Evolutionary conservation across 2,113 vertebrate genomes (phyloP).

Genomic region (Sarotherodon lohbergeri): DNA sequence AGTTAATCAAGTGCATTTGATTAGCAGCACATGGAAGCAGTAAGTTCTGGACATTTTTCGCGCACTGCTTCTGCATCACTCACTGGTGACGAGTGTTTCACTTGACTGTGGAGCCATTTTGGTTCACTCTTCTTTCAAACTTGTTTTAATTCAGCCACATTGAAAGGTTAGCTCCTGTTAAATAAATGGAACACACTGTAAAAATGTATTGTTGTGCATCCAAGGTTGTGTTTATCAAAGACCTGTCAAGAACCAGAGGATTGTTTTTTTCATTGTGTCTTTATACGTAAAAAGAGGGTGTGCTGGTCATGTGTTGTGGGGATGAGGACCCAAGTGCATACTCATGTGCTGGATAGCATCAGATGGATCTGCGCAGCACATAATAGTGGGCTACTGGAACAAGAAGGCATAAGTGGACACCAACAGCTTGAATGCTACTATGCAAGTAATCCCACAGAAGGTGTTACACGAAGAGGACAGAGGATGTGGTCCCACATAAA

Average conservation of each 20-base stretch:
- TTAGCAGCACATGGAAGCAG: background rate
- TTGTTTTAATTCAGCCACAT: background rate
- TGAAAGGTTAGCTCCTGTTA: background rate
- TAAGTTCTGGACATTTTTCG: background rate
- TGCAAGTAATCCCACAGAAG: background rate
- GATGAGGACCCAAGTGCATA: background rate
- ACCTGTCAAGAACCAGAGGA: background rate
- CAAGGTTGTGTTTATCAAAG: background rate
- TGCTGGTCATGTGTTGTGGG: background rate
- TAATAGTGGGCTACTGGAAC: background rate
- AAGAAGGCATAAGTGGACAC: background rate
- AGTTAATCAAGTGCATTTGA: background rate
- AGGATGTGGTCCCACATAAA: background rate
- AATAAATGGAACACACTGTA: background rate
- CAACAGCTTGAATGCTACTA: background rate
- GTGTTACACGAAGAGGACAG: background rate
- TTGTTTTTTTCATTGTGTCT: background rate
- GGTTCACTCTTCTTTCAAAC: background rate
- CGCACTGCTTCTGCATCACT: background rate
- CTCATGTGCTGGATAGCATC: background rate
- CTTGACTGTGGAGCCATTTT: background rate
- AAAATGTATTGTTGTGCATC: background rate
- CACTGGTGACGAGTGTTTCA: rapidly evolving
- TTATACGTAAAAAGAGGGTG: background rate
- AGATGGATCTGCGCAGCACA: background rate